Conservation (phyloP, 92 coral and sea anemone genomes). For the Parazoanthus swiftii region DNA sequence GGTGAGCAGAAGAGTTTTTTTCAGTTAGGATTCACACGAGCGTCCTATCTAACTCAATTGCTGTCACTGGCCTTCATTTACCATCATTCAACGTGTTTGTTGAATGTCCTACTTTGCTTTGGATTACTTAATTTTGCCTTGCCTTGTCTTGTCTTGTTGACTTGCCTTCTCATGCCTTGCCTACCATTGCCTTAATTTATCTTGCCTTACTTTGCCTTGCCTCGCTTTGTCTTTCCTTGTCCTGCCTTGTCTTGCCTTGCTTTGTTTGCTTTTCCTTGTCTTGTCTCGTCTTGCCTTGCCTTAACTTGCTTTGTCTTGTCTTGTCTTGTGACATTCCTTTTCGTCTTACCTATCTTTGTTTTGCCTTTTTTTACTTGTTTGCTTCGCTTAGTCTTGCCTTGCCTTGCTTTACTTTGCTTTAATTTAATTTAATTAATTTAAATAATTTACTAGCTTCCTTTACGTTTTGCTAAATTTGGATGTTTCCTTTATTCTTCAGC, state of each 20-base stretch:
- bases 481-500: constrained; percentile 53
- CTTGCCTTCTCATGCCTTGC: too few species aligned
- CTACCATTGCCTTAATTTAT: too few species aligned
- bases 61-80: not conserved
- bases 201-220: not conserved
- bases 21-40: not conserved
- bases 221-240: not conserved
- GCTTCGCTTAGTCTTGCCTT: not conserved
- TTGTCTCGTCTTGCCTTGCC: too few species aligned
- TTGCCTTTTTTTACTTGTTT: not conserved
- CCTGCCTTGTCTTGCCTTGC: not conserved
- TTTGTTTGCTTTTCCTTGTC: not conserved
- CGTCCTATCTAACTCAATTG: not conserved
- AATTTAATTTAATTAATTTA: too few species aligned
- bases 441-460: not conserved
- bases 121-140: not conserved
- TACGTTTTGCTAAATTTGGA: not conserved
- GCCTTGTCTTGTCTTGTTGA: not conserved
- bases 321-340: not conserved
- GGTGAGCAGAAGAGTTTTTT: constrained; percentile 46
- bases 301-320: too few species aligned
- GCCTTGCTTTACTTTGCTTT: not conserved
- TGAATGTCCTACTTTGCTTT: not conserved
- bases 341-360: not conserved
- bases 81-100: not conserved